phyloP scores from a whole-genome alignment of 2,113 vertebrate species.

The Myocastor coypus region DNA sequence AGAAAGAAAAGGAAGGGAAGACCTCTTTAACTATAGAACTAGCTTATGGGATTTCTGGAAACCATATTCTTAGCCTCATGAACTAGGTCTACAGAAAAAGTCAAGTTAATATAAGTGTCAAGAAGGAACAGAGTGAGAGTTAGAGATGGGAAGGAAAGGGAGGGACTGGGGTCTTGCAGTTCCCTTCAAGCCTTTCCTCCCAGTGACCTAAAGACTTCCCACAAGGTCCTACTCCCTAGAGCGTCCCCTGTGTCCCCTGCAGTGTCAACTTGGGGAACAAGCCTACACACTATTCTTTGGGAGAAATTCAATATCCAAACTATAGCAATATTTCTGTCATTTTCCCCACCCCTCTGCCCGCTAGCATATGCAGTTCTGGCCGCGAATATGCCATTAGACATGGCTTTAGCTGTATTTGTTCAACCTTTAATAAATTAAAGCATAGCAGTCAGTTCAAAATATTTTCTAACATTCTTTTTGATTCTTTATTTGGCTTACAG shows the following conservation, averaged over 20 bases:
- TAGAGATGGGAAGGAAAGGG: not conserved
- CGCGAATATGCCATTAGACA: not conserved
- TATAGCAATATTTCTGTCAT: not conserved
- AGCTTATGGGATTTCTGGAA: not conserved
- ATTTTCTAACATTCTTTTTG: not conserved
- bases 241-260: not conserved
- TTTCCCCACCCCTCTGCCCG: fast-evolving
- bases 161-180: not conserved
- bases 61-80: not conserved
- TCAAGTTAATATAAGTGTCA: not conserved
- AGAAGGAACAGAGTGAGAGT: not conserved
- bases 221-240: not conserved
- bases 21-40: not conserved
- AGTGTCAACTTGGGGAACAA: not conserved
- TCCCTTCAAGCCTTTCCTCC: not conserved
- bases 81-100: not conserved
- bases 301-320: not conserved
- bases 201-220: not conserved
- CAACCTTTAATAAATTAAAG: not conserved
- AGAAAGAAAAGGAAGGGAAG: not conserved
- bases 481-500: not conserved
- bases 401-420: not conserved
- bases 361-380: not conserved
- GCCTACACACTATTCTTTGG: not conserved
- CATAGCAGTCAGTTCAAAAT: not conserved